phyloP scores from a whole-genome alignment of 2,113 vertebrate species.

The Lepus timidus region DNA sequence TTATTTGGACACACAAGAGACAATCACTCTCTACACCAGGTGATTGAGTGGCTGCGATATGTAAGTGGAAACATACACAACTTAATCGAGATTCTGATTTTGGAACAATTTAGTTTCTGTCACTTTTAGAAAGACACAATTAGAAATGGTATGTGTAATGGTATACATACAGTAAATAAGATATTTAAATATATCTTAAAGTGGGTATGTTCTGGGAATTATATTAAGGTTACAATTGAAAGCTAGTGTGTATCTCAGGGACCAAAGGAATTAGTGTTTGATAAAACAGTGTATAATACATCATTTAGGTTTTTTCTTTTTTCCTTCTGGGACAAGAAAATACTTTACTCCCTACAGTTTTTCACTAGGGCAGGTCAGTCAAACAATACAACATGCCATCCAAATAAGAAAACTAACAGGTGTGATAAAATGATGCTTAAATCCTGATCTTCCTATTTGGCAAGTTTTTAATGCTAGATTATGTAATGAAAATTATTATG shows the following conservation, averaged over 20 bases:
- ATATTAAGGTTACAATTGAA: slow-evolving; percentile 52
- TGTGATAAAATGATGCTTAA: not conserved
- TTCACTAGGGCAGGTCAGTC: not conserved
- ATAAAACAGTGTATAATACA: not conserved
- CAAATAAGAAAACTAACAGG: not conserved
- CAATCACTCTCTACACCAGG: not conserved
- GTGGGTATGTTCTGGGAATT: slow-evolving; percentile 39
- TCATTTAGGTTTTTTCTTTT: not conserved
- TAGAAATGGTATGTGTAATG: not conserved
- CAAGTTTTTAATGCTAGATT: slow-evolving; percentile 19
- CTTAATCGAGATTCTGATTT: not conserved
- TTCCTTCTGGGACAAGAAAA: not conserved
- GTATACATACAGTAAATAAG: not conserved
- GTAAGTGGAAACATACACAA: not conserved
- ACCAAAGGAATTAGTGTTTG: slow-evolving; percentile 40
- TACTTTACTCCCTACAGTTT: not conserved
- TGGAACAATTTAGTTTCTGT: not conserved
- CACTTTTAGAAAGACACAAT: slow-evolving; percentile 13
- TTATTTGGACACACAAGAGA: not conserved
- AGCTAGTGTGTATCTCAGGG: not conserved
- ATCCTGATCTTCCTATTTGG: not conserved
- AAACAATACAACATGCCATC: not conserved
- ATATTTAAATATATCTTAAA: slow-evolving; percentile 40
- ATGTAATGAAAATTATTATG: not conserved
- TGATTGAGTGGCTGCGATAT: not conserved